A percentile compares a stretch with the other conserved stretches of the same genome.
These are phyloP conservation scores for Chrosomus eos DNA, from an alignment of 2,797 vertebrate genomes.

Conservation along the genomic window DNA sequence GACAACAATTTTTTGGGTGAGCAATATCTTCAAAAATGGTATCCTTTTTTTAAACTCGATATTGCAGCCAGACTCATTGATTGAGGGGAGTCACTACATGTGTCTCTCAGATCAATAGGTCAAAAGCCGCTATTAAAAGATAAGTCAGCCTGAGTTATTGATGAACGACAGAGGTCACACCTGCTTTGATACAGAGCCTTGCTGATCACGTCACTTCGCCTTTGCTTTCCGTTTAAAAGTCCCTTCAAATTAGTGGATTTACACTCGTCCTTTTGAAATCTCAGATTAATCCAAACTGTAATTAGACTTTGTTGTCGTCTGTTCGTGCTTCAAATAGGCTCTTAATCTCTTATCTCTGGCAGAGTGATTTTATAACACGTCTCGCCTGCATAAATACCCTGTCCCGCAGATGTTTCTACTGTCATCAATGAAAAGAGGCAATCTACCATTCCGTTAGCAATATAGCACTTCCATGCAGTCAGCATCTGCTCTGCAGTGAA, in stretches of 20 bases:
- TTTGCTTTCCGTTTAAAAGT: conserved; percentile 44
- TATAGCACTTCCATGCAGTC: conserved; percentile 71
- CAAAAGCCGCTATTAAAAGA: conserved; percentile 31
- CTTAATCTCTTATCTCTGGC: conserved; percentile 63
- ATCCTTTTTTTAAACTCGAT: background rate
- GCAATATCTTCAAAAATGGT: background rate
- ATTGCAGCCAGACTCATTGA: conserved; percentile 34
- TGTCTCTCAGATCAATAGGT: conserved; percentile 44
- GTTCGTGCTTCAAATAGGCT: conserved; percentile 57
- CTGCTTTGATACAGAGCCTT: conserved; percentile 32
- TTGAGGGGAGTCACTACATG: background rate
- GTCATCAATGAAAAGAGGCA: conserved; percentile 75
- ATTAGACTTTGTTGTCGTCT: conserved; percentile 56
- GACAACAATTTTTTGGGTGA: background rate
- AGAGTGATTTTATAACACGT: conserved; percentile 60
- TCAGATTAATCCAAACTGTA: conserved; percentile 56
- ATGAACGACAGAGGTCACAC: conserved; percentile 26
- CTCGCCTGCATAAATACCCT: conserved; percentile 64
- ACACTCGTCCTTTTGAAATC: conserved; percentile 53
- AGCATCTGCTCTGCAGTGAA: conserved; percentile 79
- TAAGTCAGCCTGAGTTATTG: conserved; percentile 1
- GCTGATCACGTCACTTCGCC: background rate
- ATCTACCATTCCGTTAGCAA: conserved; percentile 75
- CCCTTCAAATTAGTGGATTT: conserved; percentile 31
- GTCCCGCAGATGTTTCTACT: conserved; percentile 73